Conservation (phyloP, 2,797 vertebrate species). For the Champsocephalus esox region DNA sequence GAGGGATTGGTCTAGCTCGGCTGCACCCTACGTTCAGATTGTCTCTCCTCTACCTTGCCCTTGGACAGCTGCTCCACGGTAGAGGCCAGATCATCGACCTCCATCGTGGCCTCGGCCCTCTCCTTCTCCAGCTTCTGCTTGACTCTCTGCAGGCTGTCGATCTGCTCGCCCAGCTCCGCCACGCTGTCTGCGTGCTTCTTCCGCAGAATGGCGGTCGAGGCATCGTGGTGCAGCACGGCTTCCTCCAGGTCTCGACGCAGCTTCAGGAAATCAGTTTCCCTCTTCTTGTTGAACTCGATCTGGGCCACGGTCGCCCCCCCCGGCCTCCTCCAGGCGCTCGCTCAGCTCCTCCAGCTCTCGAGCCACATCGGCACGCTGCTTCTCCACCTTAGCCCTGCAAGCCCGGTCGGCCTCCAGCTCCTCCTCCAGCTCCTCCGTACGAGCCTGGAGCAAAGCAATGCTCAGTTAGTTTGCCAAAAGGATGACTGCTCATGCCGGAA, state of each 20-base stretch:
- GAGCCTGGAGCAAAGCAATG: conserved; percentile 80
- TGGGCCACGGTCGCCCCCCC: conserved; percentile 89
- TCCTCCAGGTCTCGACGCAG: conserved; percentile 92
- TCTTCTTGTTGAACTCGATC: conserved; percentile 93
- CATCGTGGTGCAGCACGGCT: conserved; percentile 90
- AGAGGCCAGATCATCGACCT: conserved; percentile 90
- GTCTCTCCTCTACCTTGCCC: conserved; percentile 84
- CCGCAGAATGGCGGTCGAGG: conserved; percentile 84
- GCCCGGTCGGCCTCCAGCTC: conserved; percentile 93
- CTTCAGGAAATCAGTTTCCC: conserved; percentile 90
- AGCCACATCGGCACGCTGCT: conserved; percentile 89
- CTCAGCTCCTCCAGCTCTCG: conserved; percentile 94
- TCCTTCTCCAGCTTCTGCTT: conserved; percentile 97
- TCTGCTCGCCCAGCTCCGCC: conserved; percentile 91
- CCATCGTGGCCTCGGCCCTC: conserved; percentile 92
- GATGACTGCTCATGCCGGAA: neutral
- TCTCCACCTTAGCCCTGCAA: conserved; percentile 90
- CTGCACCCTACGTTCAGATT: neutral
- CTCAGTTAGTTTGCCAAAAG: conserved; percentile 15
- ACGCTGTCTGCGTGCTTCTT: conserved; percentile 91
- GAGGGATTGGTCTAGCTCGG: neutral
- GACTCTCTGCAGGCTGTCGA: conserved; percentile 91
- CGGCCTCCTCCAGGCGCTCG: conserved; percentile 92
- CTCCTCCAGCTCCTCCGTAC: conserved; percentile 93
- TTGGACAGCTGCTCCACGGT: conserved; percentile 92